Evolutionary conservation across 2,113 vertebrate species (phyloP).

Genomic region (Gymnocephalus cernua): DNA sequence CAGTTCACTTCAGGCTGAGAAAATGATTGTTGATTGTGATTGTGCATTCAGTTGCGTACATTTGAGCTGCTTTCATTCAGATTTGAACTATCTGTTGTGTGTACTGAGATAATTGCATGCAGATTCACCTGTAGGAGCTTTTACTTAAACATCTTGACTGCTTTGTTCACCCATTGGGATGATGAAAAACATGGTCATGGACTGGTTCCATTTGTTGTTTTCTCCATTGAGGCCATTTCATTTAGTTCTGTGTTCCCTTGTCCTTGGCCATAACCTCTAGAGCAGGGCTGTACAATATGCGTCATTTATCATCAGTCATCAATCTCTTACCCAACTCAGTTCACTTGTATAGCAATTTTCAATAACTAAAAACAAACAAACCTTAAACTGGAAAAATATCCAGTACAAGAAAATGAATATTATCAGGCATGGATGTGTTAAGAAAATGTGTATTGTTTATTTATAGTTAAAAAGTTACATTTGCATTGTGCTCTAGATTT

Average conservation of each 20-base stretch:
- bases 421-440: constrained; percentile 5
- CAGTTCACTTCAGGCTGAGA: constrained; percentile 48
- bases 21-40: constrained; percentile 71
- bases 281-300: constrained; percentile 54
- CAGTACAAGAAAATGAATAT: background rate
- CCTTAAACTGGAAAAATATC: background rate
- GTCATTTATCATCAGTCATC: constrained; percentile 19
- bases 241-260: constrained; percentile 51
- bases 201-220: constrained; percentile 71
- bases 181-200: constrained; percentile 51
- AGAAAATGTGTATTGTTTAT: constrained; percentile 35
- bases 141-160: constrained; percentile 52
- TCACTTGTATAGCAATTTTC: background rate
- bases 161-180: constrained; percentile 54
- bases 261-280: constrained; percentile 48
- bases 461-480: constrained; percentile 24
- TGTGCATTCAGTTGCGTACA: constrained; percentile 70
- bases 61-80: constrained; percentile 76
- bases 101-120: constrained; percentile 78
- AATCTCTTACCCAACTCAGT: constrained; percentile 13
- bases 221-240: constrained; percentile 51
- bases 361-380: background rate
- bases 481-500: constrained; percentile 28
- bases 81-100: constrained; percentile 72
- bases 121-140: constrained; percentile 63